Conservation (phyloP, 2,113 vertebrate genomes). For the Proterorhinus semilunaris region DNA sequence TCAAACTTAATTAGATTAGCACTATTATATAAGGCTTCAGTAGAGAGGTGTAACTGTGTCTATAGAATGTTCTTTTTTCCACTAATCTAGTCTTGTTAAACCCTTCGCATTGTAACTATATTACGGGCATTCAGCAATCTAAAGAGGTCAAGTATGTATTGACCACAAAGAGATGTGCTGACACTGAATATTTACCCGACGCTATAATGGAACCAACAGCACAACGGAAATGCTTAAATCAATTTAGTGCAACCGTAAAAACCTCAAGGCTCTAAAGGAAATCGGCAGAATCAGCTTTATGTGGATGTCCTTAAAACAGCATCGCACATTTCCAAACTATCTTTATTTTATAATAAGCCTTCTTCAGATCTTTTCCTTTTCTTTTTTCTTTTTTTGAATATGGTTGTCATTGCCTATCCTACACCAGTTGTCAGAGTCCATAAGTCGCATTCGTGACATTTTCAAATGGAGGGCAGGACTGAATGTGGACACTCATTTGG, state of each 20-base stretch:
- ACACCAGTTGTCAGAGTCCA: no score
- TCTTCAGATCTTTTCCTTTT: no score
- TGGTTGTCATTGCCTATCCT: no score
- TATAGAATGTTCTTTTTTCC: slow-evolving; percentile 3
- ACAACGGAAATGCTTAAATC: slow-evolving; percentile 10
- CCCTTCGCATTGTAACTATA: background rate
- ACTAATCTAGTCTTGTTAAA: background rate
- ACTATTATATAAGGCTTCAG: slow-evolving; percentile 17
- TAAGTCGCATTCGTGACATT: no score
- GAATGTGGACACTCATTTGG: no score
- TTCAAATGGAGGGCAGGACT: no score
- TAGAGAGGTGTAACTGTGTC: slow-evolving; percentile 2
- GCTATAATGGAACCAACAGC: slow-evolving; percentile 9
- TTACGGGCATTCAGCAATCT: background rate
- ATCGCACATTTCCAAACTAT: no score
- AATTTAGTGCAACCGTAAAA: background rate
- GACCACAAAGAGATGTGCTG: slow-evolving; percentile 6
- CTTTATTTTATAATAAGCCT: no score
- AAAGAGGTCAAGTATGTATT: slow-evolving; percentile 6
- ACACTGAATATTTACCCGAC: background rate
- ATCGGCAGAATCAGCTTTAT: background rate
- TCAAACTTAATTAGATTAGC: slow-evolving; percentile 24
- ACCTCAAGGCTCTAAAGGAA: background rate
- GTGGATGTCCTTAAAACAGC: background rate
- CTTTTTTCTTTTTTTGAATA: no score